A percentile compares a stretch with the other conserved stretches of the same genome.
Evolutionary conservation across 2,113 vertebrate species (phyloP).

Genomic region (Ictalurus punctatus): DNA sequence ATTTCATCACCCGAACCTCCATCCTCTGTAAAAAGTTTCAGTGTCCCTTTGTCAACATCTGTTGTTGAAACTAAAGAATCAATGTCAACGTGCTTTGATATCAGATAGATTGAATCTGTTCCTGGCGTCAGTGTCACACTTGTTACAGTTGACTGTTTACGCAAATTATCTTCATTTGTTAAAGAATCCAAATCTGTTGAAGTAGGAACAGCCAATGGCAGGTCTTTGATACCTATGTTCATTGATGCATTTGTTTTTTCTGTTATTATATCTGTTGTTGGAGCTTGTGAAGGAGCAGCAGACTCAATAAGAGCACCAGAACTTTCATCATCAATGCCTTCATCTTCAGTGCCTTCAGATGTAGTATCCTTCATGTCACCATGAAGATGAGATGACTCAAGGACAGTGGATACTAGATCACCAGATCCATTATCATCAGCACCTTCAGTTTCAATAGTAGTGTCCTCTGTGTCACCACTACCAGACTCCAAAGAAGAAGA

Average conservation of each 20-base stretch:
- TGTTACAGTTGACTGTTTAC: conserved; percentile 7
- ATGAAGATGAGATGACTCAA: conserved; percentile 23
- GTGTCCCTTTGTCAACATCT: conserved; percentile 9
- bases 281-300: neutral
- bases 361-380: conserved; percentile 8
- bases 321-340: conserved; percentile 4
- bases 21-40: neutral
- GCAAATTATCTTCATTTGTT: neutral
- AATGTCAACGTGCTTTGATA: conserved; percentile 1
- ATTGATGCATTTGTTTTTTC: neutral
- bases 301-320: conserved; percentile 25
- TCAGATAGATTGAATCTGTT: neutral
- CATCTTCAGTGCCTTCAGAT: conserved; percentile 26
- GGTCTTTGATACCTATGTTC: neutral
- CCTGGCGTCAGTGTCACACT: neutral
- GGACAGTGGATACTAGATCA: conserved; percentile 17
- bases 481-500: conserved; percentile 36
- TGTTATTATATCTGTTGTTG: conserved; percentile 6
- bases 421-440: conserved; percentile 50
- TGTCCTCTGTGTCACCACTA: conserved; percentile 44
- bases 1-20: conserved; percentile 9
- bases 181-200: neutral
- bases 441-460: conserved; percentile 24
- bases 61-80: conserved; percentile 16
- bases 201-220: neutral